phyloP scores from a whole-genome alignment of 1,140 invertebrate species.

The Nephotettix cincticeps region DNA sequence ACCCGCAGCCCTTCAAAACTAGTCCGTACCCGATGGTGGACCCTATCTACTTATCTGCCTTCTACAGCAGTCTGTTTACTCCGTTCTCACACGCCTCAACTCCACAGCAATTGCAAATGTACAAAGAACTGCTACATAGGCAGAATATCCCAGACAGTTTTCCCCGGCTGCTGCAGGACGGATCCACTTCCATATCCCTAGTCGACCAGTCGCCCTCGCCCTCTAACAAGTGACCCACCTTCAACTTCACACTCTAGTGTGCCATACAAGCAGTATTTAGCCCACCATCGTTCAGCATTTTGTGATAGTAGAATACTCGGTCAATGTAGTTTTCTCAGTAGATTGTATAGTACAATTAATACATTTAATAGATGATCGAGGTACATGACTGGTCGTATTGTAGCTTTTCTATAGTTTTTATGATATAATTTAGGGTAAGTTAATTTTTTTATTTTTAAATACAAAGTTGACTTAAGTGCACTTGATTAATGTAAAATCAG shows the following conservation, averaged over 20 bases:
- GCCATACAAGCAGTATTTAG: conserved; percentile 14
- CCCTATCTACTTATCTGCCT: conserved; percentile 45
- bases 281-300: conserved; percentile 15
- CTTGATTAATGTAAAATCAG: no score
- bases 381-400: no score
- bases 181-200: conserved; percentile 40
- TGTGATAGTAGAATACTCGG: conserved; percentile 11
- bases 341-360: no score
- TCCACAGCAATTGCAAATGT: conserved; percentile 49
- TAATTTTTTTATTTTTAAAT: no score
- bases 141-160: conserved; percentile 33
- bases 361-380: no score
- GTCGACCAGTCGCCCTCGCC: conserved; percentile 35
- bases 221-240: conserved; percentile 37
- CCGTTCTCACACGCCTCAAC: conserved; percentile 41
- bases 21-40: conserved; percentile 42
- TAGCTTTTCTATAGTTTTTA: no score
- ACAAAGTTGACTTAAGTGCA: no score
- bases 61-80: conserved; percentile 50
- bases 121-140: conserved; percentile 45
- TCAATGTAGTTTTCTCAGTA: neutral
- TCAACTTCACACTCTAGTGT: conserved; percentile 5
- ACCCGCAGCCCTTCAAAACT: neutral
- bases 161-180: conserved; percentile 34
- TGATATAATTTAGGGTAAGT: no score